Evolutionary conservation across 1,140 invertebrate genomes (phyloP).

Genomic region (Aphidius gifuensis): DNA sequence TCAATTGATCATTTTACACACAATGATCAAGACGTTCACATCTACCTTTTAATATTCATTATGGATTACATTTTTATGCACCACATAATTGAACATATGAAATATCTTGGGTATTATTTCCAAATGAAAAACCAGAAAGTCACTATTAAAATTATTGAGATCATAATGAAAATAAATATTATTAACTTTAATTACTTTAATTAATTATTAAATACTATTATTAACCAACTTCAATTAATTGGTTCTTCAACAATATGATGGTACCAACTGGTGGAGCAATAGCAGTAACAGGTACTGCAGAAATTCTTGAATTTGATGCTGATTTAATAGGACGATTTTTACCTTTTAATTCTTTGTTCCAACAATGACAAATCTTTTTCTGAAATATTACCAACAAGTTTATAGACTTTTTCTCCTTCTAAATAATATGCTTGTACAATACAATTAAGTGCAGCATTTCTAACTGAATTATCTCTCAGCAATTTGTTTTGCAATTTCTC

Average conservation of each 20-base stretch:
- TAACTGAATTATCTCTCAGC: conserved; percentile 92
- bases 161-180: no score
- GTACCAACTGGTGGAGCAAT: conserved; percentile 40
- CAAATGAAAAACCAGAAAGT: conserved; percentile 90
- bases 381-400: conserved; percentile 75
- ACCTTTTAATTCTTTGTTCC: conserved; percentile 91
- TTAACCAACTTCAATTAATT: no score
- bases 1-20: conserved; percentile 71
- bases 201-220: no score
- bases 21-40: conserved; percentile 85
- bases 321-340: conserved; percentile 65
- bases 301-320: conserved; percentile 35
- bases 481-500: conserved; percentile 92
- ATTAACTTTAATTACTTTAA: no score
- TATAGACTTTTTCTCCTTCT: conserved; percentile 87
- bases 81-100: conserved; percentile 91
- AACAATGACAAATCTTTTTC: conserved; percentile 92
- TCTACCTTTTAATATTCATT: conserved; percentile 85
- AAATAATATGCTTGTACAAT: conserved; percentile 87
- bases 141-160: conserved; percentile 99
- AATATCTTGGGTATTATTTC: conserved; percentile 90
- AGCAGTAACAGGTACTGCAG: conserved; percentile 43
- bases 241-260: no score
- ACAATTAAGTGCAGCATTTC: conserved; percentile 93
- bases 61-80: conserved; percentile 87